Base-by-base conservation (phyloP, 2,888 invertebrate species). In the Polia nebulosa region DNA sequence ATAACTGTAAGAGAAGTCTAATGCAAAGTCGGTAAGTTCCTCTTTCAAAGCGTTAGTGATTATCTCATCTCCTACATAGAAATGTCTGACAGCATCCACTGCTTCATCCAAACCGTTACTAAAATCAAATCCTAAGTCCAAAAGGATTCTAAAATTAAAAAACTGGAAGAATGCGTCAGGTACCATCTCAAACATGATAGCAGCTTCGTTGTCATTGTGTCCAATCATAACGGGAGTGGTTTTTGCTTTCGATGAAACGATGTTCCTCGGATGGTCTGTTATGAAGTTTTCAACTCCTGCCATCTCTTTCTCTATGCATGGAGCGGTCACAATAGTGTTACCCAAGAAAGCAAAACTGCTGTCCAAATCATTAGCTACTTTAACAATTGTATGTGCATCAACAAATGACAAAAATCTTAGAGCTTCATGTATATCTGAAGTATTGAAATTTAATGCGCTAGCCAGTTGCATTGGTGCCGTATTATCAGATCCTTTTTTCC, bases 61-160 rank as follows among this genome's bases (percentile, higher is more conserved):
- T 36, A 27, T 9, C 13, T 73, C 58, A 69, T 79, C 79, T 25
- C 79, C 79, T 4, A 73, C 27, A 45, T 69, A 79, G 47, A 78
- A 78, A 7, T 66, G 59, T n/a, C n/a, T 65, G 4, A 70, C 41
- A 9, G 9, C 15, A 41, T 68, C 44, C 13, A 29, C 20, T 25
- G 63, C 71, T 56, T 59, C 56, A 11, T 56, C 15, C 13, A 36
- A 34, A 51, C 59, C 25, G 4, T 67, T 45, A 13, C 15, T 34
- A 29, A 72, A 63, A 57, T 66, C 32, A 45, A 79, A 78, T 17
- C 9, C 49, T 51, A 66, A 39, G 17, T 22, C 27, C 52, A 72
- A 17, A n/a, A 0, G 4, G 1, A 41, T n/a, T 15, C 11, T 51
- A 41, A 72, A 72, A 39, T 45, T 22, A 5, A 56, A 72, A 7